Evolutionary conservation across 2,113 vertebrate genomes (phyloP), one percentile per base, ranked within the genome.

Genomic region (Megatriorchis doriae): DNA sequence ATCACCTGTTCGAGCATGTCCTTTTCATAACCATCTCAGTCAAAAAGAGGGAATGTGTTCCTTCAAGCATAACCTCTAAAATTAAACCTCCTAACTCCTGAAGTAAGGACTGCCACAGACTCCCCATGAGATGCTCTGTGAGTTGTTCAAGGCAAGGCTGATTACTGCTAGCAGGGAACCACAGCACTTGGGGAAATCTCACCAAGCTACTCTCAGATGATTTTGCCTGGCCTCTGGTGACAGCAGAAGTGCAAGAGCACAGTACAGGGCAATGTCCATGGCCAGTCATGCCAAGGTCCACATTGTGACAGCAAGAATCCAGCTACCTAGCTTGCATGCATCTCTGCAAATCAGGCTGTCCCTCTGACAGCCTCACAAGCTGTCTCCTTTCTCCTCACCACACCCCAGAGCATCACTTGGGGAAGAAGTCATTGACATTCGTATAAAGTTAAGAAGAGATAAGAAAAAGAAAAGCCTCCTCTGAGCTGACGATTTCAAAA

Each of bases 281-380:
- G 62, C 63, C 66, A 56, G 63, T 11, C 6, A 16, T 3, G 32
- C 65, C 22, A 15, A 71, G 36, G 38, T 62, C 52, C 20, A 36
- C 22, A 32, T 7, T 0, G 0, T 2, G 5, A 79, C 27, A 80
- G 47, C 61, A 63, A 56, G 56, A 86, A 86, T 38, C 23, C 66
- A 74, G 45, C 34, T 16, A 75, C n/a, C 32, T 45, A 61, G 16
- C 22, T 58, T 80, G 61, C 40, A 73, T 1, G 2, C 17, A 48
- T 29, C 53, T 70, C 56, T 70, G 63, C 62, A 80, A 77, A 83
- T 1, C 9, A 29, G 58, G 32, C 48, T 79, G 27, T 58, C 58
- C 45, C 17, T 59, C 63, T 55, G 22, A 65, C 22, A 85, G 65
- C 40, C 26, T 56, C 34, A 78, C 15, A 61, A 70, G 36, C 61